Conservation (phyloP, 2,113 vertebrate species). For the Anas platyrhynchos region DNA sequence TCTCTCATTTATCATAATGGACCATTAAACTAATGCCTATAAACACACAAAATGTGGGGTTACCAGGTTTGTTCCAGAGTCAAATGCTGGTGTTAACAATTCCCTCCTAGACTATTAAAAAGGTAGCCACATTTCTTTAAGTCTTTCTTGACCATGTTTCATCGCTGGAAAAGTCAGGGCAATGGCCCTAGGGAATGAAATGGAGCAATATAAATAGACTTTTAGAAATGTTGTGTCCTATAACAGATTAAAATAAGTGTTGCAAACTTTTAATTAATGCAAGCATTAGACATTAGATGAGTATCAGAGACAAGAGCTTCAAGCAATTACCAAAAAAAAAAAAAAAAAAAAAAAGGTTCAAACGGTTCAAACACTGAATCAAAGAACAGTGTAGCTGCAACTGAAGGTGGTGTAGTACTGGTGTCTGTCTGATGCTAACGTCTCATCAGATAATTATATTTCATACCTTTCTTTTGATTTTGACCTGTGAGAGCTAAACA, state of each 20-base stretch:
- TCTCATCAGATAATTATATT: neutral
- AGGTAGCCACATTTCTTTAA: neutral
- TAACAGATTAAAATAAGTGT: neutral
- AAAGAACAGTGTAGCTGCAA: neutral
- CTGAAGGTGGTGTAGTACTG: neutral
- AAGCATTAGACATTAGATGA: neutral
- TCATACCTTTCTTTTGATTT: neutral
- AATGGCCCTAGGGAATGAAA: neutral
- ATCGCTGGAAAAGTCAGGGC: neutral
- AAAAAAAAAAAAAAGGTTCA: neutral
- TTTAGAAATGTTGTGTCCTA: neutral
- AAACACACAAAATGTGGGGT: neutral
- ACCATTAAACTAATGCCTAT: neutral
- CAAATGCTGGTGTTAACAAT: neutral
- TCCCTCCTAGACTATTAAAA: neutral
- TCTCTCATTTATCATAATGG: neutral
- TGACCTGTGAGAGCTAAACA: neutral
- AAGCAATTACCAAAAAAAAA: neutral
- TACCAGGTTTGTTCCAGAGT: neutral
- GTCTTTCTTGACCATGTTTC: neutral
- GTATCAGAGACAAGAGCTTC: neutral
- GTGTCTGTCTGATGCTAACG: neutral
- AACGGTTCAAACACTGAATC: neutral
- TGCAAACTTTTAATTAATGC: neutral
- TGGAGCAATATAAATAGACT: neutral